Evolutionary conservation across 64 coral and sea anemone genomes (phyloP).

Genomic region (Actinia equina): DNA sequence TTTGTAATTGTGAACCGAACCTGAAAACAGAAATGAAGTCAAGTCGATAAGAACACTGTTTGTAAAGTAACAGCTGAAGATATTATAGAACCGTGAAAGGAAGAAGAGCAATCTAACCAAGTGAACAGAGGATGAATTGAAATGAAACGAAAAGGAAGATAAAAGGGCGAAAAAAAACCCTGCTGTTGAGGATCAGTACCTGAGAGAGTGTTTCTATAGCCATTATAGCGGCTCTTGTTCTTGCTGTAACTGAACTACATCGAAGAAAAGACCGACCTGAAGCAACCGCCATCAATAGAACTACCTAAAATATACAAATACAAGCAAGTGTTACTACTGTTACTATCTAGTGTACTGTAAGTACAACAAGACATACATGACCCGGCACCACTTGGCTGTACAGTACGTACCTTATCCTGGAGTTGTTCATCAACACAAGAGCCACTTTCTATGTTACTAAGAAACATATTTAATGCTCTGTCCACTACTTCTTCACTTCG

Average conservation of each 20-base stretch:
- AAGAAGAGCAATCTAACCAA: background rate
- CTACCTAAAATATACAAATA: conserved; percentile 12
- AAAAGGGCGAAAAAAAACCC: background rate
- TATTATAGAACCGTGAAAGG: no score
- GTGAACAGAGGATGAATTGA: background rate
- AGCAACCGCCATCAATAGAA: conserved; percentile 40
- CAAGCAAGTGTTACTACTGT: background rate
- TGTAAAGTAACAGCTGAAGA: background rate
- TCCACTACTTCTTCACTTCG: conserved; percentile 19
- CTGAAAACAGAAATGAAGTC: background rate
- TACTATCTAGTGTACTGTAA: background rate
- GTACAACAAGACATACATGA: background rate
- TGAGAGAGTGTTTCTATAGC: conserved; percentile 41
- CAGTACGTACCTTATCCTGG: conserved; percentile 25
- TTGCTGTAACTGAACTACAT: background rate
- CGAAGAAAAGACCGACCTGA: conserved; percentile 31
- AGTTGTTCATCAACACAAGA: conserved; percentile 30
- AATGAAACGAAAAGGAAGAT: background rate
- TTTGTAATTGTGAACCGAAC: conserved; percentile 4
- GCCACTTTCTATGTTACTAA: conserved; percentile 30
- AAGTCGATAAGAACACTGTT: background rate
- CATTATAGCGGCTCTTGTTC: conserved; percentile 28
- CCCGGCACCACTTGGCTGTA: no score
- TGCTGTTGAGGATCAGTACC: background rate
- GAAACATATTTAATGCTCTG: conserved; percentile 24